These are phyloP conservation scores for Bombylius discolor DNA, from an alignment of 2,888 invertebrate genomes.

Conservation along the genomic window DNA sequence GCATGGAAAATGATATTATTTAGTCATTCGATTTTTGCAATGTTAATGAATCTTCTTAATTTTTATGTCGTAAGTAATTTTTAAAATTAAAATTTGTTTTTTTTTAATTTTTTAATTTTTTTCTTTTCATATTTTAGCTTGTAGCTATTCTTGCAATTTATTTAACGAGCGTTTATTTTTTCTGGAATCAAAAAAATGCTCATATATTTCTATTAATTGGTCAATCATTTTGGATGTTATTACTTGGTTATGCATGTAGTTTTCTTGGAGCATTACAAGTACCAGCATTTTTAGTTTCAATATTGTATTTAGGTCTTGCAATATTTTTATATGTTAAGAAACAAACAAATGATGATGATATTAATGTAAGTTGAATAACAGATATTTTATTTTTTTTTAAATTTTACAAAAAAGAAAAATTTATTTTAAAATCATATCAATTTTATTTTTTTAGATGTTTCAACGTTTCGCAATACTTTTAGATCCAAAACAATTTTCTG, in stretches of 20 bases:
- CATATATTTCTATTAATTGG: conserved; percentile 54
- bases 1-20: conserved; percentile 37
- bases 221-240: conserved; percentile 59
- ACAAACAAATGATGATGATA: not conserved
- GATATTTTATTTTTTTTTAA: not conserved
- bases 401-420: not conserved
- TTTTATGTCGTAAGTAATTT: conserved; percentile 25
- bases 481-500: conserved; percentile 27
- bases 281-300: conserved; percentile 56
- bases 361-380: not conserved
- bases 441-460: not conserved
- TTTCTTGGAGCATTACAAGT: conserved; percentile 62
- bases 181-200: conserved; percentile 64
- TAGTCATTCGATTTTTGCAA: conserved; percentile 29
- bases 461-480: conserved; percentile 19
- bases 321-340: conserved; percentile 30
- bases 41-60: conserved; percentile 28
- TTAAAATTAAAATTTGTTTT: not conserved
- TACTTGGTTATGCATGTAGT: conserved; percentile 62
- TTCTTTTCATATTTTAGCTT: conserved; percentile 42
- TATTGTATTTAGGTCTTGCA: conserved; percentile 52
- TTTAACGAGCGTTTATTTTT: conserved; percentile 51
- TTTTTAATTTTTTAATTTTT: not conserved
- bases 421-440: not conserved
- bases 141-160: conserved; percentile 54